A percentile compares a stretch with the other conserved stretches of the same genome.
Conservation (phyloP, 2,113 vertebrate genomes). For the Xyrauchen texanus region DNA sequence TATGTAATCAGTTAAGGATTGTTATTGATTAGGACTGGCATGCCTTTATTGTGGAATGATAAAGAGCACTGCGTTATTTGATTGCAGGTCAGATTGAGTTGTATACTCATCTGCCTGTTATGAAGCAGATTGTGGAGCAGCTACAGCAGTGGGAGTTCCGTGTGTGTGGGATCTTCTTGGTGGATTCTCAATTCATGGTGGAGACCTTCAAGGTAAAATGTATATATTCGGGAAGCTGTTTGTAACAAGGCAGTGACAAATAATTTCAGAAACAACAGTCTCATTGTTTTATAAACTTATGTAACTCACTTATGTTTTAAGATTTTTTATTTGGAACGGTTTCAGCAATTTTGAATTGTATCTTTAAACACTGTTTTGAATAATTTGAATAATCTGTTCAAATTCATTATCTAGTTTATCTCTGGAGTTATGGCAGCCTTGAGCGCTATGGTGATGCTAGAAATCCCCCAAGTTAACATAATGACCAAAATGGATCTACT, state of each 20-base stretch:
- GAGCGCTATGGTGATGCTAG: constrained; percentile 92
- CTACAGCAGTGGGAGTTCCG: constrained; percentile 97
- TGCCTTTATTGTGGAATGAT: background rate
- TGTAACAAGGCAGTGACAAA: too few species aligned
- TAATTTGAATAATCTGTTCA: too few species aligned
- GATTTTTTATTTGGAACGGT: too few species aligned
- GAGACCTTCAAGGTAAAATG: constrained; percentile 92
- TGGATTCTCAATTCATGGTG: constrained; percentile 99
- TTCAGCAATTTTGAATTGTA: too few species aligned
- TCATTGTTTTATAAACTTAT: too few species aligned
- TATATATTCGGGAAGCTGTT: too few species aligned
- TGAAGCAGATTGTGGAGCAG: constrained; percentile 94
- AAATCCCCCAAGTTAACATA: constrained; percentile 94
- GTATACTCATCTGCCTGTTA: constrained; percentile 96
- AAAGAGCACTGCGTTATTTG: background rate
- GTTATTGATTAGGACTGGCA: background rate
- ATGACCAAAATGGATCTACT: constrained; percentile 99
- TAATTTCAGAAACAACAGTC: too few species aligned
- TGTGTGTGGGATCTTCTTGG: constrained; percentile 94
- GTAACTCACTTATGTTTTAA: too few species aligned
- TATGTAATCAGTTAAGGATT: background rate
- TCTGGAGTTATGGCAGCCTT: constrained; percentile 95
- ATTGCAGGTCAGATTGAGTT: constrained; percentile 93
- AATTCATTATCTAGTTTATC: constrained; percentile 81
- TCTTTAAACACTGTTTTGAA: background rate